A percentile compares a stretch with the other conserved stretches of the same genome.
Conservation (phyloP, 2,113 vertebrate species). For the Poeciliopsis prolifica region DNA sequence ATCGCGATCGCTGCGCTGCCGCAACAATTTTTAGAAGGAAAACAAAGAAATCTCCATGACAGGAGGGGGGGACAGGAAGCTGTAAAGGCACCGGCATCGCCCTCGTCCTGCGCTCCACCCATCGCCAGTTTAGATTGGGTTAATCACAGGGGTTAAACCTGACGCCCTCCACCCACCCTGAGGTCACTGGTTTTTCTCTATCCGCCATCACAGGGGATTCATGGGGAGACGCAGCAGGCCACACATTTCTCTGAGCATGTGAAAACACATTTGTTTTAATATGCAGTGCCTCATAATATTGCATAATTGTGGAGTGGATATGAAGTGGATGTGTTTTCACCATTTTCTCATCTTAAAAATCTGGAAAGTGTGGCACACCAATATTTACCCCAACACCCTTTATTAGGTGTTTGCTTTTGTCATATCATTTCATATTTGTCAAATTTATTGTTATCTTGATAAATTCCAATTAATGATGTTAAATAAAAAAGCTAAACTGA, state of each 20-base stretch:
- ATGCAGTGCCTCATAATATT: neutral
- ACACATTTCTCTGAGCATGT: too few species aligned
- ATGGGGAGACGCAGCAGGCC: neutral
- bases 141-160: conserved; percentile 44
- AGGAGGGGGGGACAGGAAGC: conserved; percentile 55
- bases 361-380: neutral
- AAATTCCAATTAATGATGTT: too few species aligned
- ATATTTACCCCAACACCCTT: neutral
- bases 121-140: conserved; percentile 48
- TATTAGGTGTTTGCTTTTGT: too few species aligned
- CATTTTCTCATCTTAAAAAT: too few species aligned
- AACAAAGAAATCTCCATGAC: conserved; percentile 45
- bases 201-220: conserved; percentile 24
- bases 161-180: conserved; percentile 53
- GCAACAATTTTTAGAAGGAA: conserved; percentile 29
- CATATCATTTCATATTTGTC: too few species aligned
- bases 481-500: too few species aligned
- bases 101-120: conserved; percentile 51
- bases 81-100: conserved; percentile 33
- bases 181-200: conserved; percentile 42
- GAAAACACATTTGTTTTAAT: neutral
- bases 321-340: too few species aligned
- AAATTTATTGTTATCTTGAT: too few species aligned
- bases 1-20: conserved; percentile 33
- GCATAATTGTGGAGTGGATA: too few species aligned